These are phyloP conservation scores for Sebastes kiyomatsui DNA, from an alignment of 2,797 vertebrate genomes.

Conservation along the genomic window DNA sequence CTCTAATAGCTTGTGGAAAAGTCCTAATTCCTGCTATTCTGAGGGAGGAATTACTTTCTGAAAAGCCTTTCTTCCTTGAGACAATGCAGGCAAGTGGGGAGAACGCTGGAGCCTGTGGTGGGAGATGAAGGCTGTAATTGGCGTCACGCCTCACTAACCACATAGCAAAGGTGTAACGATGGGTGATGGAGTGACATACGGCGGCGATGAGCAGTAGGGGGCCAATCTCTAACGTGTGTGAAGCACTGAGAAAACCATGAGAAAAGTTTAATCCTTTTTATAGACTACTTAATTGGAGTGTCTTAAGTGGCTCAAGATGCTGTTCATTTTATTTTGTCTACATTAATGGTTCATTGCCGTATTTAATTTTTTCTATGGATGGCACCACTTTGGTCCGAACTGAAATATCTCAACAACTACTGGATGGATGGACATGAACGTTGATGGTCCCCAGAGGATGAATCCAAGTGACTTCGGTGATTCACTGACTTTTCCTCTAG, in stretches of 20 bases:
- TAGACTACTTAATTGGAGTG: background rate
- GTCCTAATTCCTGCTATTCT: conserved; percentile 37
- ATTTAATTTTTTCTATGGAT: background rate
- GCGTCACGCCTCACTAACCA: conserved; percentile 65
- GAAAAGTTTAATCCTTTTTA: background rate
- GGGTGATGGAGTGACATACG: conserved; percentile 53
- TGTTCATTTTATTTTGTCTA: background rate
- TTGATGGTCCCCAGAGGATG: too few relatives aligned
- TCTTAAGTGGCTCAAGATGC: background rate
- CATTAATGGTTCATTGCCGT: background rate
- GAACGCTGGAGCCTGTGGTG: conserved; percentile 9
- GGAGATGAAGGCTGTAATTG: conserved; percentile 62
- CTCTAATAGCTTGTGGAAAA: conserved; percentile 22
- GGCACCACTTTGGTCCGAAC: background rate
- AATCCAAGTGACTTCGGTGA: background rate
- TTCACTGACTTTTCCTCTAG: background rate
- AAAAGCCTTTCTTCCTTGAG: conserved; percentile 50
- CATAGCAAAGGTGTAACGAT: conserved; percentile 64
- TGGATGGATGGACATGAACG: too few relatives aligned
- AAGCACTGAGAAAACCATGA: background rate
- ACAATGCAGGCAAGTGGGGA: conserved; percentile 39
- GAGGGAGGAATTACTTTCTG: conserved; percentile 41
- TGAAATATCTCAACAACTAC: background rate
- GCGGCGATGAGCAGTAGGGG: conserved; percentile 4
- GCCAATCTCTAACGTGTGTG: background rate